phyloP scores from a whole-genome alignment of 2,113 vertebrate genomes.

The Brachypodius melanocephalos region DNA sequence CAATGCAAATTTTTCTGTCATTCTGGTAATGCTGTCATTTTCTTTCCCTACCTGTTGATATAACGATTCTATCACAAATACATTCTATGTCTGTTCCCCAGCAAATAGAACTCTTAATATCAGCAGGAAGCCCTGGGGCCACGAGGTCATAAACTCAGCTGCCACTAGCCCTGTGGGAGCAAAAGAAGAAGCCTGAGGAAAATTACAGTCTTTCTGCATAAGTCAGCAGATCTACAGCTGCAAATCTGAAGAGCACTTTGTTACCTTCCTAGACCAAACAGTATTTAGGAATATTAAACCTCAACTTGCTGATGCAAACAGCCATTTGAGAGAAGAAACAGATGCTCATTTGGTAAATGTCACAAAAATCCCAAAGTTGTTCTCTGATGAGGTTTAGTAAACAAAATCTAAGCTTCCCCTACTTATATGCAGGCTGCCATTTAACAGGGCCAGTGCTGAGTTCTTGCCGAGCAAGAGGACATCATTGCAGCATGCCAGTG shows the following conservation, averaged over 20 bases:
- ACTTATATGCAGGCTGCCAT: neutral
- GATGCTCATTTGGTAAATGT: neutral
- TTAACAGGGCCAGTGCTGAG: neutral
- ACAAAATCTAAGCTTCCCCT: neutral
- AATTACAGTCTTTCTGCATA: neutral
- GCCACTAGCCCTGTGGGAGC: neutral
- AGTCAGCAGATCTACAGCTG: neutral
- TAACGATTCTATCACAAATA: neutral
- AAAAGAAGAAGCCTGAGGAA: neutral
- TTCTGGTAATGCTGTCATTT: neutral
- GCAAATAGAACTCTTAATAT: neutral
- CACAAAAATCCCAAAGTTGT: neutral
- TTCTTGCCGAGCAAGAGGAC: neutral
- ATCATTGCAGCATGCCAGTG: neutral
- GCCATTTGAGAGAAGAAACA: neutral
- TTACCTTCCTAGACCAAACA: neutral
- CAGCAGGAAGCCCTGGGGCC: neutral
- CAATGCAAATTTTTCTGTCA: neutral
- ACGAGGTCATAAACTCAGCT: fast-evolving
- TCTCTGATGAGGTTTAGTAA: neutral
- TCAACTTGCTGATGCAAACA: neutral
- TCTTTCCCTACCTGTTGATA: neutral
- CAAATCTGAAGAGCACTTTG: neutral
- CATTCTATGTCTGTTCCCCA: neutral
- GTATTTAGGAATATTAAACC: neutral